These are phyloP conservation scores for Drosophila kanekoi DNA, from an alignment of 2,888 invertebrate genomes.

Conservation along the genomic window DNA sequence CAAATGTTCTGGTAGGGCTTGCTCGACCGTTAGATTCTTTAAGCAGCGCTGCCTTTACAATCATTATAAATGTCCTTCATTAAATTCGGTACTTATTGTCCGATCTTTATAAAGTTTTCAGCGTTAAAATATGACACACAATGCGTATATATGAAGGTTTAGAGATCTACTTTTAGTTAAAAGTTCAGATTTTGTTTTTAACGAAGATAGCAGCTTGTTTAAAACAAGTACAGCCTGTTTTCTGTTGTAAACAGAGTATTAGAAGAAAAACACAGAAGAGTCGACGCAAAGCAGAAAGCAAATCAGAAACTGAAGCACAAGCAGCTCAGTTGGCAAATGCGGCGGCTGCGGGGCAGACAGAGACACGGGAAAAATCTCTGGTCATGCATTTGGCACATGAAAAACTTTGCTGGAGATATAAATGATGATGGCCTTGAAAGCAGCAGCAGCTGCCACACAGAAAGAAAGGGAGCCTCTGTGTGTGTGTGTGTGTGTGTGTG, in stretches of 20 bases:
- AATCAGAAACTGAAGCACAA: conserved; percentile 32
- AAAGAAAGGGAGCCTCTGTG: conserved; percentile 14
- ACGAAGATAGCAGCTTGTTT: no score
- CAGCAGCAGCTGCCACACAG: conserved; percentile 15
- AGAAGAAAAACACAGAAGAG: not conserved
- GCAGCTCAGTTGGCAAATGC: conserved; percentile 7
- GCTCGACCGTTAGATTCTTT: no score
- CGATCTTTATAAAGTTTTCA: no score
- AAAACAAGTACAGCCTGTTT: not conserved
- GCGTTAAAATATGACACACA: no score
- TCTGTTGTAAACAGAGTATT: not conserved
- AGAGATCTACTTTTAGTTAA: no score
- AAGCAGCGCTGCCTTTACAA: no score
- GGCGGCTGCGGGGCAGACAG: not conserved
- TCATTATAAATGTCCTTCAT: no score
- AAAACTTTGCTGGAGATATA: conserved; percentile 51
- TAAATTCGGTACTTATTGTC: no score
- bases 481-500: not conserved
- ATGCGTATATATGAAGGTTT: no score
- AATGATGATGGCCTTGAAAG: conserved; percentile 75
- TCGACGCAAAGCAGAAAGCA: conserved; percentile 32
- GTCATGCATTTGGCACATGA: conserved; percentile 77
- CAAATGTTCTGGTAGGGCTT: no score
- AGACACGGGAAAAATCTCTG: conserved; percentile 54
- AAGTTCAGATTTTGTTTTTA: no score